A percentile compares a stretch with the other conserved stretches of the same genome.
These are phyloP conservation scores for Cheilosia urbana DNA, from an alignment of 2,888 invertebrate genomes.

Conservation along the genomic window DNA sequence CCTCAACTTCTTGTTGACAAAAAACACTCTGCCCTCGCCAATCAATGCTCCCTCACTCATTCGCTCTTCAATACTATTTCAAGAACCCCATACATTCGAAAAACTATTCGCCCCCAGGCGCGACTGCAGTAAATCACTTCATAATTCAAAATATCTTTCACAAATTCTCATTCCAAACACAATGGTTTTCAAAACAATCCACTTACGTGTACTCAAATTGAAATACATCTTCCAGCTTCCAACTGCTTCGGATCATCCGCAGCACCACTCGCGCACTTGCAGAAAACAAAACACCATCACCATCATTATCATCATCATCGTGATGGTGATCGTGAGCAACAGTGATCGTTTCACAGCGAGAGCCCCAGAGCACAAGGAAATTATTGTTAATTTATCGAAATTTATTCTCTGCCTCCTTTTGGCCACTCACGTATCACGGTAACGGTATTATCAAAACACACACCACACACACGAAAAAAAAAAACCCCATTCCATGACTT, in stretches of 20 bases:
- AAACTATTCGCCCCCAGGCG: background rate
- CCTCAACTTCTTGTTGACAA: background rate
- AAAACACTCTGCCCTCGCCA: background rate
- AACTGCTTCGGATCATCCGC: conserved; percentile 67
- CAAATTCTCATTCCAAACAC: conserved; percentile 40
- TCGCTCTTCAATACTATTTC: conserved; percentile 28
- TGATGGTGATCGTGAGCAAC: conserved; percentile 33
- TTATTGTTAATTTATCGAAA: conserved; percentile 70
- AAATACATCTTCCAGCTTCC: conserved; percentile 52
- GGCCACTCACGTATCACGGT: conserved; percentile 6
- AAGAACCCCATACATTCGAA: background rate
- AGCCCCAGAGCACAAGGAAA: conserved; percentile 53
- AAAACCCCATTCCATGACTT: conserved; percentile 33
- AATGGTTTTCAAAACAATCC: conserved; percentile 70
- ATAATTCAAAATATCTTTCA: conserved; percentile 61
- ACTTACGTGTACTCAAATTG: conserved; percentile 67
- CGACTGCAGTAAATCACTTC: conserved; percentile 54
- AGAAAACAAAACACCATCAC: conserved; percentile 59
- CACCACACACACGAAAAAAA: conserved; percentile 21
- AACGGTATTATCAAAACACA: conserved; percentile 64
- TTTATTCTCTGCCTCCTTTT: conserved; percentile 62
- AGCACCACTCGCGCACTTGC: conserved; percentile 15
- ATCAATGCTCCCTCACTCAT: conserved; percentile 11
- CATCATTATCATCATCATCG: conserved; percentile 29
- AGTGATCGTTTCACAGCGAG: background rate